Conservation (phyloP, 2,888 invertebrate genomes). For the Tetheella fluctuosa region DNA sequence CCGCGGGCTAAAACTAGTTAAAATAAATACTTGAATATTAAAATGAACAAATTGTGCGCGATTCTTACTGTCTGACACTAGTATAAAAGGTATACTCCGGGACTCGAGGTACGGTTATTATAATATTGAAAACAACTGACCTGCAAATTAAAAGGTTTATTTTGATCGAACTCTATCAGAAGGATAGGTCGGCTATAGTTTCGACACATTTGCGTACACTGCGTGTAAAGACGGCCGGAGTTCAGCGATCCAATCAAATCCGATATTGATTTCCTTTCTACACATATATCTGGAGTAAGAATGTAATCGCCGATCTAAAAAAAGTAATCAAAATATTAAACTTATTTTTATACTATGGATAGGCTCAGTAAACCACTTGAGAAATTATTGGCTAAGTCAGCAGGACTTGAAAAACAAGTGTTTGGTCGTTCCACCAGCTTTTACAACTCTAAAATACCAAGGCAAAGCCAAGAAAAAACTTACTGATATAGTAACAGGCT, state of each 20-base stretch:
- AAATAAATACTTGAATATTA: too few relatives aligned
- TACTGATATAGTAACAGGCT: conserved; percentile 79
- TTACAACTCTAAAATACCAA: background rate
- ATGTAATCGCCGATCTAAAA: conserved; percentile 97
- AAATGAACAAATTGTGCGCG: too few relatives aligned
- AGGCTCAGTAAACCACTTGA: too few relatives aligned
- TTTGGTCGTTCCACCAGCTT: too few relatives aligned
- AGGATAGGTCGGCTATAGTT: conserved; percentile 94
- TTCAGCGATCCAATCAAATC: conserved; percentile 98
- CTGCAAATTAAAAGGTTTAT: conserved; percentile 95
- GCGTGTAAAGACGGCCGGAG: conserved; percentile 97
- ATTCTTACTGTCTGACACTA: too few relatives aligned
- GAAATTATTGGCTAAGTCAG: too few relatives aligned
- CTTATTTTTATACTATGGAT: background rate
- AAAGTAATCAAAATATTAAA: conserved; percentile 14
- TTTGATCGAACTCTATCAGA: conserved; percentile 98
- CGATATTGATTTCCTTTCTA: conserved; percentile 98
- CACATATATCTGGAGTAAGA: conserved; percentile 97
- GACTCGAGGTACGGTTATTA: too few relatives aligned
- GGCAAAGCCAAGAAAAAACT: conserved; percentile 21
- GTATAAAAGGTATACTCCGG: background rate
- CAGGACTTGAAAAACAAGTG: too few relatives aligned
- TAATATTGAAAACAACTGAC: conserved; percentile 63
- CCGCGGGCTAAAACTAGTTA: too few relatives aligned
- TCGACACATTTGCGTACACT: conserved; percentile 96